Conservation (phyloP, 1,140 invertebrate genomes). For the Drosophila bifasciata region DNA sequence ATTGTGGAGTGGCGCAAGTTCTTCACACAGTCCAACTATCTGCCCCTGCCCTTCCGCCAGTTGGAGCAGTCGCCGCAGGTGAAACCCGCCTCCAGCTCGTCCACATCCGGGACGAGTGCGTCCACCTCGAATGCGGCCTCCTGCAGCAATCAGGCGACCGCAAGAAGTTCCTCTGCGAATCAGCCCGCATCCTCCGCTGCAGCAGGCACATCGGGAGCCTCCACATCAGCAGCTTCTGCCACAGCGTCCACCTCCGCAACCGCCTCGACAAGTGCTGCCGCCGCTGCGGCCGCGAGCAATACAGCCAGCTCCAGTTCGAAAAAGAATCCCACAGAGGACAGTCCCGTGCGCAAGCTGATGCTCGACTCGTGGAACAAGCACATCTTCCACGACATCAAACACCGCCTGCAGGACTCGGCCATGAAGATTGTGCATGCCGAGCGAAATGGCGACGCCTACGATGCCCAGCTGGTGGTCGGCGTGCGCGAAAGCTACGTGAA, state of each 20-base stretch:
- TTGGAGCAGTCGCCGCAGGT: slow-evolving; percentile 91
- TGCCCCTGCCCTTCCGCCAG: slow-evolving; percentile 97
- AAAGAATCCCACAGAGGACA: slow-evolving; percentile 93
- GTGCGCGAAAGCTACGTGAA: slow-evolving; percentile 98
- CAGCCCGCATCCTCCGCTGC: too few relatives aligned
- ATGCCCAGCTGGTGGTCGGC: slow-evolving; percentile 98
- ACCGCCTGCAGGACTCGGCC: slow-evolving; percentile 96
- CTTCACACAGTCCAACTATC: slow-evolving; percentile 98
- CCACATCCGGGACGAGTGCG: slow-evolving; percentile 51
- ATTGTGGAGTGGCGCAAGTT: slow-evolving; percentile 99
- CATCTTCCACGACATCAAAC: slow-evolving; percentile 98
- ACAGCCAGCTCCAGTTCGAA: slow-evolving; percentile 75
- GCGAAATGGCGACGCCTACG: slow-evolving; percentile 98
- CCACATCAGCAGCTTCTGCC: slow-evolving; percentile 72
- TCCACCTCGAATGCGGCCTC: slow-evolving; percentile 58
- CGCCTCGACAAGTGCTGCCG: slow-evolving; percentile 81
- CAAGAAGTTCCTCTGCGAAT: slow-evolving; percentile 49
- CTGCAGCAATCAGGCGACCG: slow-evolving; percentile 44
- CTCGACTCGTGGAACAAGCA: slow-evolving; percentile 98
- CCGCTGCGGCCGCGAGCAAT: slow-evolving; percentile 62
- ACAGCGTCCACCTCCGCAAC: slow-evolving; percentile 66
- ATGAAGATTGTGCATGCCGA: slow-evolving; percentile 99
- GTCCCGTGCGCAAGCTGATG: slow-evolving; percentile 97
- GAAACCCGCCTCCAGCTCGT: slow-evolving; percentile 61
- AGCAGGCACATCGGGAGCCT: slow-evolving; percentile 40